Base-by-base conservation (phyloP, 2,888 invertebrate genomes). In the Sinotaia quadrata region DNA sequence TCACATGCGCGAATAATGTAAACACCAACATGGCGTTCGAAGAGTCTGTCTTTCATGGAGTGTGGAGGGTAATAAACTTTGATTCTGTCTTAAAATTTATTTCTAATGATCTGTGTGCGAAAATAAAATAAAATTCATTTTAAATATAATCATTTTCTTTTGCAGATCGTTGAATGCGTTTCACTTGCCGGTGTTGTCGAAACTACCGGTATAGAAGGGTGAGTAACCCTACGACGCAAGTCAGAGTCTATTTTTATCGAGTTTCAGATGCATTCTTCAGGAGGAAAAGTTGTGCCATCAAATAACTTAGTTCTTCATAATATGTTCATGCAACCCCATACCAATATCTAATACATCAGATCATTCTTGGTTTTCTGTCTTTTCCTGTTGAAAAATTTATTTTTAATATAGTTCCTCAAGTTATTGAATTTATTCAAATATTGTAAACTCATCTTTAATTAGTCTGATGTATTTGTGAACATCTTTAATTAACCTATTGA, bases 111-210 rank as follows among this genome's bases (percentile, higher is more conserved):
- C 44, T 47, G 4, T 24, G 15, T 34, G 27, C 94, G 92, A 49
- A 95, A 93, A 88, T 93, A 93, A 47, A 31, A 12, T n/a, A n/a
- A n/a, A n/a, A n/a, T n/a, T n/a, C n/a, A n/a, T n/a, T 33, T 67
- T 33, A 18, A 8, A 54, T 2, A 10, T 57, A 12, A 21, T 49
- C 33, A 77, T 69, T 70, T 73, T 78, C 70, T 60, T 59, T 86
- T 85, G 49, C 81, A 90, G 90, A 89, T 90, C 73, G 87, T 89
- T 41, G 89, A 89, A 70, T 90, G 89, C 81, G 87, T 89, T 71
- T 89, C 89, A 34, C 84, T 89, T 49, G 86, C 88, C 24, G 88
- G 88, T 54, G 86, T 88, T 58, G 88, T 88, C 60, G 89, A 90
- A 78, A 88, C 89, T 60, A 88, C 89, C 36, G 89, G 89, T 72